These are phyloP conservation scores for Otolemur crassicaudatus DNA, from an alignment of 2,797 vertebrate genomes.

Conservation along the genomic window DNA sequence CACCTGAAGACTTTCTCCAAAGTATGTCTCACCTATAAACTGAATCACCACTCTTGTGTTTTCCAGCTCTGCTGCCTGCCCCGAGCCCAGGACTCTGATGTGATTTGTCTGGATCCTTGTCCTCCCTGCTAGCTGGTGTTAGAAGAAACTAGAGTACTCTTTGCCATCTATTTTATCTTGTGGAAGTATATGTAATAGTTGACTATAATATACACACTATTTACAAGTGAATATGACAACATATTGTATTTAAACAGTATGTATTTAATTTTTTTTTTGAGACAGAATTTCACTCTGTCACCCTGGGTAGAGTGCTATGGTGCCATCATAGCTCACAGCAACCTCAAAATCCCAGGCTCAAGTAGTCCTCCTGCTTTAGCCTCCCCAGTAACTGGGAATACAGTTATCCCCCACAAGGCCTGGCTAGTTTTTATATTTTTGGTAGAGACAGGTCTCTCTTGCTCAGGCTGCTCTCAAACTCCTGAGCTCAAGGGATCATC, in stretches of 20 bases:
- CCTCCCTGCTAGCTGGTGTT: background rate
- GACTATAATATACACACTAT: background rate
- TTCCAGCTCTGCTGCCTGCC: background rate
- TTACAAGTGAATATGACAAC: background rate
- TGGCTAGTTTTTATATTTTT: no score
- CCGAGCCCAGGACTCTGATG: background rate
- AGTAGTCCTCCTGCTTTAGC: no score
- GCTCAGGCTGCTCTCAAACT: no score
- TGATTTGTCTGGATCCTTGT: background rate
- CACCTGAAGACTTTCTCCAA: background rate
- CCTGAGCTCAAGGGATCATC: no score
- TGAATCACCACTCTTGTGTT: background rate
- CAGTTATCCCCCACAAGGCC: no score
- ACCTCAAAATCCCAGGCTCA: no score
- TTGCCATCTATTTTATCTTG: background rate
- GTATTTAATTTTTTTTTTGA: background rate
- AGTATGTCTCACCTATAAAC: background rate
- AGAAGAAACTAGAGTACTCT: background rate
- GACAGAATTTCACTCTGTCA: no score
- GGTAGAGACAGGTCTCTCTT: no score
- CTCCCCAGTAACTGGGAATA: no score
- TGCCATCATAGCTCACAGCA: no score
- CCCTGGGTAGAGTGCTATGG: no score
- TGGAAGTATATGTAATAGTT: background rate
- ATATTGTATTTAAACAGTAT: no score